These are phyloP conservation scores for Myotis lucifugus DNA, from an alignment of 2,113 vertebrate genomes.

Conservation along the genomic window DNA sequence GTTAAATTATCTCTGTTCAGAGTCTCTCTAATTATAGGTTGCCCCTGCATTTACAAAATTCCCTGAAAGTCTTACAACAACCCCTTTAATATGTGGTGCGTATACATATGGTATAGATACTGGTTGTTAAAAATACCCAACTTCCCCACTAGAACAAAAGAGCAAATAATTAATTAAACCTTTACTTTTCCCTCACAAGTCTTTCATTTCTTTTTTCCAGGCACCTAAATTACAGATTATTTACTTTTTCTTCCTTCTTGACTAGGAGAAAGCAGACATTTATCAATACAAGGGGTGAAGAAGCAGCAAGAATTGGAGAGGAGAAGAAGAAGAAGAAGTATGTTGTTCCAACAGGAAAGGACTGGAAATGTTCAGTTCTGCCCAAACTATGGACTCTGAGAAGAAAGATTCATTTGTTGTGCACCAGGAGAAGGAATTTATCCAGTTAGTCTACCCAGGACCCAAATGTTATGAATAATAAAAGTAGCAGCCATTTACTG, in stretches of 20 bases:
- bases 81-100: neutral
- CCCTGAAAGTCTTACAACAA: neutral
- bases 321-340: neutral
- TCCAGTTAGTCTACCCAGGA: too few species aligned
- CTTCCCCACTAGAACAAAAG: neutral
- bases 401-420: neutral
- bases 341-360: neutral
- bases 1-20: neutral
- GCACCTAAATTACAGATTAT: neutral
- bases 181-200: neutral
- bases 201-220: neutral
- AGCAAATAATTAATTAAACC: neutral
- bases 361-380: neutral
- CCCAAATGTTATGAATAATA: neutral
- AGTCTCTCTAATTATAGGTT: neutral
- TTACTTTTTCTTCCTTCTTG: conserved; percentile 8
- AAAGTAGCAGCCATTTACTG: neutral
- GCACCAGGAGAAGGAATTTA: neutral
- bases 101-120: too few species aligned
- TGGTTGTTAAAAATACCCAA: neutral
- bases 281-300: neutral
- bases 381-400: neutral
- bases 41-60: neutral
- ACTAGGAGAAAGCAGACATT: neutral
- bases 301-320: neutral